Percentiles rank a stretch among this genome's conserved stretches.
Evolutionary conservation across 2,797 vertebrate species (phyloP).

Genomic region (Megalops cyprinoides): DNA sequence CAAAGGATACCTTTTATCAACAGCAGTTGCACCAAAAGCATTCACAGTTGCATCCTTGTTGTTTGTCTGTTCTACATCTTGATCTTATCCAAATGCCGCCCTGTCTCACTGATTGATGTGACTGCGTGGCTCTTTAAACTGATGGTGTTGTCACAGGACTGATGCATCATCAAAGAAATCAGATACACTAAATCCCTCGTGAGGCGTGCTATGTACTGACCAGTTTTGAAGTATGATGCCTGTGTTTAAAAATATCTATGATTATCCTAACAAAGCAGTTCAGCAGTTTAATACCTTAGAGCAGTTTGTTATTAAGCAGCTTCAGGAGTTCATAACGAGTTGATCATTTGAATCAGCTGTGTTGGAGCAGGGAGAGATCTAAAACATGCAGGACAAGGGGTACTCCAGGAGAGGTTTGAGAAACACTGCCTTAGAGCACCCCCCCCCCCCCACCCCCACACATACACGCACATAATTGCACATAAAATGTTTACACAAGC

Average conservation of each 20-base stretch:
- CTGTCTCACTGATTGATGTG: not conserved
- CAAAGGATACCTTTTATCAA: constrained; percentile 58
- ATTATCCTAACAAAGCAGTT: not conserved
- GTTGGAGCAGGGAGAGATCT: no score
- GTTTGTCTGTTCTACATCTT: not conserved
- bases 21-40: constrained; percentile 54
- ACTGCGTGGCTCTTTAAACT: not conserved
- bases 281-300: no score
- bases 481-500: not conserved
- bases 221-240: not conserved
- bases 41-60: constrained; percentile 22
- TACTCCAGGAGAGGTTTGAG: no score
- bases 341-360: no score
- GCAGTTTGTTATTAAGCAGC: no score
- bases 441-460: no score
- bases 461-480: not conserved
- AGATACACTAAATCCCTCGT: no score
- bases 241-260: not conserved
- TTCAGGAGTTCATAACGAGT: no score
- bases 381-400: no score
- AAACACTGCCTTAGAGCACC: not conserved
- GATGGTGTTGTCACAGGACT: constrained; percentile 7
- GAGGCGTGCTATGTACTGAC: no score
- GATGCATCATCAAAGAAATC: not conserved
- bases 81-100: not conserved